Percentiles rank a stretch among this genome's conserved stretches.
These are phyloP conservation scores for Tanytarsus gracilentus DNA, from an alignment of 2,888 invertebrate genomes.

Conservation along the genomic window DNA sequence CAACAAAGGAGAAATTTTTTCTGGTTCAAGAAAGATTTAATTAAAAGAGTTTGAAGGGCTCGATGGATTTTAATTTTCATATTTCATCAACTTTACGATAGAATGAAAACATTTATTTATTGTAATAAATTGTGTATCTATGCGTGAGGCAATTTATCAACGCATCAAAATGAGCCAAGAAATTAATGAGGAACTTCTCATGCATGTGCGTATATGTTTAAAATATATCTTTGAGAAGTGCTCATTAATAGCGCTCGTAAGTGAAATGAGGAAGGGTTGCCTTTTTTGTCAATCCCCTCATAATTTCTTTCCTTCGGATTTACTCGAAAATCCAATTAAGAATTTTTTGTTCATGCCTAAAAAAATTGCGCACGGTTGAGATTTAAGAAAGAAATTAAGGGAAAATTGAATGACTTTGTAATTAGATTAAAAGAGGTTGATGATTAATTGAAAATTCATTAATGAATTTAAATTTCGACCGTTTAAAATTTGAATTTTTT, in stretches of 20 bases:
- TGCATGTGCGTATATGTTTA: not conserved
- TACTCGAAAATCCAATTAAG: conserved; percentile 10
- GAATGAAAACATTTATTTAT: no score
- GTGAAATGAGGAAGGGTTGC: conserved; percentile 8
- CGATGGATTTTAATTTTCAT: no score
- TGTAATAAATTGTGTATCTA: not conserved
- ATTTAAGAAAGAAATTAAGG: not conserved
- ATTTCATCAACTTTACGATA: not conserved
- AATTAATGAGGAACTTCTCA: no score
- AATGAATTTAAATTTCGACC: no score
- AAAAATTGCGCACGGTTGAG: not conserved
- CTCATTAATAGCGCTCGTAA: not conserved
- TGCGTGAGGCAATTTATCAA: conserved; percentile 7
- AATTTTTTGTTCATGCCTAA: not conserved
- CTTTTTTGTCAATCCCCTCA: not conserved
- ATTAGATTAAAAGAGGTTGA: no score
- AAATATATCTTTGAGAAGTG: not conserved
- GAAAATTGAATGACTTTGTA: not conserved
- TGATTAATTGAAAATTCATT: no score
- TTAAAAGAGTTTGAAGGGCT: no score
- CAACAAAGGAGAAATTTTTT: conserved; percentile 2
- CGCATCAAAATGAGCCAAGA: no score
- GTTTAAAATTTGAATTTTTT: no score
- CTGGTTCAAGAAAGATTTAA: not conserved
- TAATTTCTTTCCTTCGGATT: not conserved